A percentile compares a stretch with the other conserved stretches of the same genome.
These are phyloP conservation scores for Crotalus helleri DNA, from an alignment of 2,113 vertebrate species.

Conservation along the genomic window DNA sequence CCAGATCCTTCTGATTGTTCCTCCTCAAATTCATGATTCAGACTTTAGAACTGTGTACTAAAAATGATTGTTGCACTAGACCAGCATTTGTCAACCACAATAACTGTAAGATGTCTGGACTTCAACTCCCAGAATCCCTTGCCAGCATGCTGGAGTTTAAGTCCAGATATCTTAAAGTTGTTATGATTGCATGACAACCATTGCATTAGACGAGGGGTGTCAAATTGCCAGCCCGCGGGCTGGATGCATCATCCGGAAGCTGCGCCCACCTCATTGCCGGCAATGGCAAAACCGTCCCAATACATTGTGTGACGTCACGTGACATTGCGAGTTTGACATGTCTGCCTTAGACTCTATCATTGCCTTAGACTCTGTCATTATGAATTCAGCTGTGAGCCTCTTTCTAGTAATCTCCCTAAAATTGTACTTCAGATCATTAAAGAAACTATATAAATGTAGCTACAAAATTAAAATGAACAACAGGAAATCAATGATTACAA, in stretches of 20 bases:
- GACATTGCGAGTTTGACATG: too few relatives aligned
- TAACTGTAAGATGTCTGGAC: background rate
- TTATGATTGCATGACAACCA: background rate
- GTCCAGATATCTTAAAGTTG: background rate
- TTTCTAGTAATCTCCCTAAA: background rate
- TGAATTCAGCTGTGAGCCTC: background rate
- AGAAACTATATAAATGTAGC: slow-evolving; percentile 41
- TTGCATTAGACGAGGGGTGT: background rate
- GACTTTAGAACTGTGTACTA: background rate
- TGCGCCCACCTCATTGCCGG: too few relatives aligned
- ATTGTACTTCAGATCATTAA: slow-evolving; percentile 25
- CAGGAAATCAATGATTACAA: background rate
- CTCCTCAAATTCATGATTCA: background rate
- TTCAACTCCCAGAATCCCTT: background rate
- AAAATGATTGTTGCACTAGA: background rate
- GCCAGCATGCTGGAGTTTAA: background rate
- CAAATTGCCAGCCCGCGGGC: too few relatives aligned
- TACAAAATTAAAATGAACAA: slow-evolving; percentile 39
- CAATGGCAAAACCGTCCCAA: too few relatives aligned
- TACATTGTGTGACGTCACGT: too few relatives aligned
- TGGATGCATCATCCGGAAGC: too few relatives aligned
- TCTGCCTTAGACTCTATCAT: too few relatives aligned
- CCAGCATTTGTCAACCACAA: background rate
- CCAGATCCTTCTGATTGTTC: background rate
- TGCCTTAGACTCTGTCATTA: background rate